Conservation (phyloP, 2,888 invertebrate genomes). For the Gerris lacustris region DNA sequence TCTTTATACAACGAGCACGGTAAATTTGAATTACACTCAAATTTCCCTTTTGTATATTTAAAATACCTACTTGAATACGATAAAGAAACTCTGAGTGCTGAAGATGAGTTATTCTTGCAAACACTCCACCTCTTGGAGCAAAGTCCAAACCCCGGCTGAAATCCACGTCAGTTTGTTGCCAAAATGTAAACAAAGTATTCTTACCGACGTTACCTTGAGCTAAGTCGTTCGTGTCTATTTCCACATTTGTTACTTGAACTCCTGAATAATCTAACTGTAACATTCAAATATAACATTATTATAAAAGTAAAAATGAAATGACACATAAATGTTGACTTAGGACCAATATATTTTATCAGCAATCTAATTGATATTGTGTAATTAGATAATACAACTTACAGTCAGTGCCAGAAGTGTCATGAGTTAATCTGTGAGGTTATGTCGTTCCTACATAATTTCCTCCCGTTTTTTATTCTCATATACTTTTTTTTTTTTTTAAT, state of each 20-base stretch:
- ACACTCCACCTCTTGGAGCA: slow-evolving; percentile 58
- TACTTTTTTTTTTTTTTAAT: too few species aligned
- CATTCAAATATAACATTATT: neutral
- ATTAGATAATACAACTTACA: too few species aligned
- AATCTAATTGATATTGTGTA: too few species aligned
- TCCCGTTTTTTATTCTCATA: too few species aligned
- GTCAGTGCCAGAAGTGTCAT: too few species aligned
- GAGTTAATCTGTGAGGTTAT: too few species aligned
- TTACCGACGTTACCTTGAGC: slow-evolving; percentile 31
- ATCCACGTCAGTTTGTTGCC: slow-evolving; percentile 68
- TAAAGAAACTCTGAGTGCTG: slow-evolving; percentile 61
- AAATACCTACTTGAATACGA: slow-evolving; percentile 38
- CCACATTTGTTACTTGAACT: slow-evolving; percentile 46
- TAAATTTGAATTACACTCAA: neutral
- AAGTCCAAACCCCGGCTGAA: slow-evolving; percentile 71
- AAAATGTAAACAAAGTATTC: slow-evolving; percentile 55
- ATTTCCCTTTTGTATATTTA: neutral
- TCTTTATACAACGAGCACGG: neutral
- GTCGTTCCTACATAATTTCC: too few species aligned
- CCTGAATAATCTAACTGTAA: slow-evolving; percentile 50
- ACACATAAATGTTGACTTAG: too few species aligned
- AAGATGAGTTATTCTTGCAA: slow-evolving; percentile 62
- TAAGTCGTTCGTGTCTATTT: slow-evolving; percentile 42
- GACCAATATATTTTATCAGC: too few species aligned
- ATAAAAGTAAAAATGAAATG: neutral